Evolutionary conservation across 2,113 vertebrate genomes (phyloP).

Genomic region (Pithys albifrons): DNA sequence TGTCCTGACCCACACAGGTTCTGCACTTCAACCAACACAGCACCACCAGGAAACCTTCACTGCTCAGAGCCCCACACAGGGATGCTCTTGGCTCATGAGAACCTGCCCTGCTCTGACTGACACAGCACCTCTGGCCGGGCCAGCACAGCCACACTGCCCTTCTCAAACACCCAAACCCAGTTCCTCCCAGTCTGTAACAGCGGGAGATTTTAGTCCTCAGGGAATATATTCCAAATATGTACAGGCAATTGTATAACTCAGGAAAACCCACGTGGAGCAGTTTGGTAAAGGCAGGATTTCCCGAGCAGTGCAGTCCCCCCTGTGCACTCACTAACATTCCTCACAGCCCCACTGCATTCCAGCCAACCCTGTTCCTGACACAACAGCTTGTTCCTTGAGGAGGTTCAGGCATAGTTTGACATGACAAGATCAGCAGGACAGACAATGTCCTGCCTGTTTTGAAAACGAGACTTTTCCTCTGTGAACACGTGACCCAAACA

Average conservation of each 20-base stretch:
- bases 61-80: background rate
- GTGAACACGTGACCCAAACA: background rate
- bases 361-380: background rate
- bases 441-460: background rate
- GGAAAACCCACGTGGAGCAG: background rate
- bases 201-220: background rate
- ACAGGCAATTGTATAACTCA: background rate
- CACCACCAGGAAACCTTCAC: background rate
- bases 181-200: background rate
- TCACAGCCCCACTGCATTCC: background rate
- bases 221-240: background rate
- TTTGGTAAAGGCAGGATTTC: background rate
- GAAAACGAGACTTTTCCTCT: background rate
- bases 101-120: background rate
- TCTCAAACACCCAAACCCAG: background rate
- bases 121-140: background rate
- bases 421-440: background rate
- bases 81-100: background rate
- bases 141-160: background rate
- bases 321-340: background rate
- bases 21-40: background rate
- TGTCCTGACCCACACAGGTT: background rate
- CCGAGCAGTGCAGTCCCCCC: background rate
- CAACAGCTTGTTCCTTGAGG: background rate
- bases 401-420: background rate